Evolutionary conservation across 2,888 invertebrate genomes (phyloP), one percentile per base, ranked within the genome.

Genomic region (Zonitis immaculata): DNA sequence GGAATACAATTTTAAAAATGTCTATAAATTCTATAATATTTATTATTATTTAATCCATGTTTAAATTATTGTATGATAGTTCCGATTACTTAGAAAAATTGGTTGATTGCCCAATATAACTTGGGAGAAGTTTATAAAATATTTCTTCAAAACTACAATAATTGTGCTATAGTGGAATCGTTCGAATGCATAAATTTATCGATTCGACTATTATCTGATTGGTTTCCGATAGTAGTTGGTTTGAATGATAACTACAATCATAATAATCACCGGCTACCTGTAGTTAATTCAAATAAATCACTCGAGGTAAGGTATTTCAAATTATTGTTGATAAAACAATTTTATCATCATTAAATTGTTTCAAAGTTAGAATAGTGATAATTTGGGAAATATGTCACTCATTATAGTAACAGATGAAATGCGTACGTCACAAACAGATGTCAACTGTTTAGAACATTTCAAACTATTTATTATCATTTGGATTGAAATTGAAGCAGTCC

Each of bases 401-500:
- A 52, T 63, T 61, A 48, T 54, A 47, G 28, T 54, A 59, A 59
- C 57, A 63, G 64, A 63, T 64, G 62, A 65, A 60, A 59, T 58
- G 55, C 50, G 57, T 51, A 55, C 60, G 61, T 61, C 63, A 62
- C 46, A 50, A 49, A 50, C 62, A 65, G 52, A 55, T 56, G 51
- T 58, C 60, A 60, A 61, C 64, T 64, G 62, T 61, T 57, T 30
- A 14, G 44, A 54, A 57, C 52, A 56, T 49, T 39, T n/a, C 30
- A 39, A 57, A 58, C 64, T 64, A 64, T 66, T 66, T 64, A 64
- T 66, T 61, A 62, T 61, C 54, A 52, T n/a, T n/a, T n/a, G n/a
- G 60, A 57, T 63, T 56, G 49, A 59, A 66, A 62, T 11, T 39
- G 11, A n/a, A 39, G 11, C 20, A 39, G 11, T 20, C 39, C 39